These are phyloP conservation scores for Hymenochirus boettgeri DNA, from an alignment of 2,113 vertebrate genomes.

Conservation along the genomic window DNA sequence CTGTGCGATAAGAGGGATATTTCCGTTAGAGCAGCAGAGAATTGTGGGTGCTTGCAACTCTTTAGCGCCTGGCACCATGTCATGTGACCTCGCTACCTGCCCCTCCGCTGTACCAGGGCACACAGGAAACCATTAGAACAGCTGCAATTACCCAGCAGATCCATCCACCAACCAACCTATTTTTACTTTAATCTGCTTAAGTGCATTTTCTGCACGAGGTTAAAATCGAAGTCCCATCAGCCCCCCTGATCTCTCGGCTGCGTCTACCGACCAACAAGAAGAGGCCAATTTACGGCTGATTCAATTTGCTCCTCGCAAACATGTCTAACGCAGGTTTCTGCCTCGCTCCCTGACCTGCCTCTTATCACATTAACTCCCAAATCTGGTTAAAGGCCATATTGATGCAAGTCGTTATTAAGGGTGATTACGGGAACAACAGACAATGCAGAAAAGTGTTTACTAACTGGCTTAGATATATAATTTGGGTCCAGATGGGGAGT, in stretches of 20 bases:
- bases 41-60: constrained; percentile 17
- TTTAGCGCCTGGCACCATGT: constrained; percentile 16
- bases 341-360: constrained; percentile 91
- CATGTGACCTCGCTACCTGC: constrained; percentile 71
- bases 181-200: constrained; percentile 99
- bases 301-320: constrained; percentile 99
- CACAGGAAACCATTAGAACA: constrained; percentile 98
- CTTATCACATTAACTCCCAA: constrained; percentile 99
- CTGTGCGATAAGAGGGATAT: too few relatives aligned
- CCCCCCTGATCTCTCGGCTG: constrained; percentile 85
- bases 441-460: constrained; percentile 99
- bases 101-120: constrained; percentile 69
- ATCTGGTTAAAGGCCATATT: constrained; percentile 99
- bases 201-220: constrained; percentile 98
- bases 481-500: constrained; percentile 98
- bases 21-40: not conserved
- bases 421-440: constrained; percentile 99
- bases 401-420: constrained; percentile 99
- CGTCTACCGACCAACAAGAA: constrained; percentile 98
- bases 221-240: constrained; percentile 97
- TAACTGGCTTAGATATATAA: constrained; percentile 99
- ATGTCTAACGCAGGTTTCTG: constrained; percentile 99
- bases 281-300: constrained; percentile 99
- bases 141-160: constrained; percentile 95
- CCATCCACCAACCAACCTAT: constrained; percentile 88